Conservation (phyloP, 2,797 vertebrate genomes). For the Hippocampus kuda region DNA sequence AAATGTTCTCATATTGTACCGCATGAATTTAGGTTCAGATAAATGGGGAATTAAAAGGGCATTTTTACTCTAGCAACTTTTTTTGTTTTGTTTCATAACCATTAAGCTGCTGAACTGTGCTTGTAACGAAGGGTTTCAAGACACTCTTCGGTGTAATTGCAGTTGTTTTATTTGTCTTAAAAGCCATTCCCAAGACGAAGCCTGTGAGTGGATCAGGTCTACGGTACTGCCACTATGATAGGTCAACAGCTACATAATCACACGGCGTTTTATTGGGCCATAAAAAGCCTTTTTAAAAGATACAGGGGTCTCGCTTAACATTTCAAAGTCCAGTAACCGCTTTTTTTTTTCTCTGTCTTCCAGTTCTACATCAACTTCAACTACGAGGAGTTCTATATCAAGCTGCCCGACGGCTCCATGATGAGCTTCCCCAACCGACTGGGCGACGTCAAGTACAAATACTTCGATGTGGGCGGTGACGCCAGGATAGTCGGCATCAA, state of each 20-base stretch:
- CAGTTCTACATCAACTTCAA: slow-evolving; percentile 63
- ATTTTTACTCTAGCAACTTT: neutral
- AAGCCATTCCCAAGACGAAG: neutral
- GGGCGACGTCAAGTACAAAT: slow-evolving; percentile 62
- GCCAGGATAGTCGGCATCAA: slow-evolving; percentile 54
- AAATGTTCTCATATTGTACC: neutral
- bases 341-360: neutral
- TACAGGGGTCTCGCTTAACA: neutral
- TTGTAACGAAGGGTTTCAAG: neutral
- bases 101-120: neutral
- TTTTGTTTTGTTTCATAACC: neutral
- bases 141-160: neutral
- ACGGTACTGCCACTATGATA: neutral
- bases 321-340: neutral
- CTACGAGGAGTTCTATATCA: slow-evolving; percentile 61
- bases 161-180: neutral
- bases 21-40: too few species aligned
- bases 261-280: neutral
- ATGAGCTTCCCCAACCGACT: slow-evolving; percentile 66
- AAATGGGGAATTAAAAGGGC: too few species aligned
- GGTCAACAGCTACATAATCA: neutral
- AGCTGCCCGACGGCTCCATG: slow-evolving; percentile 59
- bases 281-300: neutral
- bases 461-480: slow-evolving; percentile 45
- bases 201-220: neutral